phyloP scores from a whole-genome alignment of 1,140 invertebrate species.

The Heliconius hermathena region DNA sequence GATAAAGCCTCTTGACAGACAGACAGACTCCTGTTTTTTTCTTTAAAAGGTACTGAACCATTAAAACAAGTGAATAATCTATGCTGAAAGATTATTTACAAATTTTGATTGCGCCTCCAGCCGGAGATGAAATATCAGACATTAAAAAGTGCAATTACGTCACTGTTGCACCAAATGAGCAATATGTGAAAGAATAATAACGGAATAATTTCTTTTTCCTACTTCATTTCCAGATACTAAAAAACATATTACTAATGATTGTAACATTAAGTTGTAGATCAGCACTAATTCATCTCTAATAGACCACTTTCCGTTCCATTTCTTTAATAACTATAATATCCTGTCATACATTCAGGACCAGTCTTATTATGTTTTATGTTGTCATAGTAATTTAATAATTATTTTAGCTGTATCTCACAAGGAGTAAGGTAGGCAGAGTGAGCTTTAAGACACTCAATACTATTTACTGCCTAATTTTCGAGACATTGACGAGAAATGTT shows the following conservation, averaged over 20 bases:
- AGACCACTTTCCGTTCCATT: constrained; percentile 21
- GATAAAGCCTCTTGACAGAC: too few relatives aligned
- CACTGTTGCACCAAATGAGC: too few relatives aligned
- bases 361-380: not conserved
- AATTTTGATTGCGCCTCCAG: too few relatives aligned
- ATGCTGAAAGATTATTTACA: too few relatives aligned
- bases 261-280: not conserved
- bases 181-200: too few relatives aligned
- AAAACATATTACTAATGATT: not conserved
- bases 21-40: too few relatives aligned
- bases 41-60: too few relatives aligned
- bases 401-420: not conserved
- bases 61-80: too few relatives aligned
- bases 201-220: not conserved
- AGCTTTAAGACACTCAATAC: not conserved
- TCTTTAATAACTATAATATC: constrained; percentile 24
- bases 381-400: not conserved
- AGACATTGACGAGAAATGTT: too few relatives aligned
- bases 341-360: not conserved
- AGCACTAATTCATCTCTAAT: constrained; percentile 7
- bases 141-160: too few relatives aligned
- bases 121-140: too few relatives aligned
- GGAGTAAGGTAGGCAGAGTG: not conserved
- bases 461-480: too few relatives aligned
- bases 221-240: not conserved